Percentiles rank a stretch among this genome's conserved stretches.
Evolutionary conservation across 2,888 invertebrate genomes (phyloP).

Genomic region (Allygus modestus): DNA sequence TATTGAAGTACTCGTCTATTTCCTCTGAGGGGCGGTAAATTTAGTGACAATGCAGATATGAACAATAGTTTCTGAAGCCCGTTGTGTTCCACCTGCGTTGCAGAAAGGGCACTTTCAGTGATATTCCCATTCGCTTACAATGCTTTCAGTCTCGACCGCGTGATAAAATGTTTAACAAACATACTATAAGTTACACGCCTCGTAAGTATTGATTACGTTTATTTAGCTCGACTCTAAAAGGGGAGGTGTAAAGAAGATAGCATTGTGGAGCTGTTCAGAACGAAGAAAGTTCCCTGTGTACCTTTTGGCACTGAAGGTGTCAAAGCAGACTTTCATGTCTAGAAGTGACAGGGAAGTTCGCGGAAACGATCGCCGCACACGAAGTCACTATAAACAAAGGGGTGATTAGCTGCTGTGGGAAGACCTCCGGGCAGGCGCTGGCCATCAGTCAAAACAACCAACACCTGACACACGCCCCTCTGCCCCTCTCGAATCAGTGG

Average conservation of each 20-base stretch:
- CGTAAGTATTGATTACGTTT: no score
- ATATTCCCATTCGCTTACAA: no score
- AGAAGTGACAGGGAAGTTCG: constrained; percentile 1
- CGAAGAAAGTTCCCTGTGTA: background rate
- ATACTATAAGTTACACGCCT: no score
- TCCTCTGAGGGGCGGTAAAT: background rate
- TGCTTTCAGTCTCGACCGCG: no score
- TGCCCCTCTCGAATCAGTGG: background rate
- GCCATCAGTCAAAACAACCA: constrained; percentile 37
- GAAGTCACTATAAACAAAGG: constrained; percentile 44
- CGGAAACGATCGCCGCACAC: constrained; percentile 42
- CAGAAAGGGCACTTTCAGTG: background rate
- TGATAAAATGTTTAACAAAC: no score
- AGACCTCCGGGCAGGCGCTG: background rate
- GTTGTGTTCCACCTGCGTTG: background rate
- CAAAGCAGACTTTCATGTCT: background rate
- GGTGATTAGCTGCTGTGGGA: constrained; percentile 40
- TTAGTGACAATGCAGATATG: background rate
- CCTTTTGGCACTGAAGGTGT: constrained; percentile 12
- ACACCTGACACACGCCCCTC: background rate
- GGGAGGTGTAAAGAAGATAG: no score
- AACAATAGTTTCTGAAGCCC: background rate
- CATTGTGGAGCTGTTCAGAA: background rate
- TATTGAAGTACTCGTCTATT: background rate
- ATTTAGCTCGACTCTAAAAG: no score